Evolutionary conservation across 2,113 vertebrate genomes (phyloP), one percentile per base, ranked within the genome.

Genomic region (Salvelinus namaycush): DNA sequence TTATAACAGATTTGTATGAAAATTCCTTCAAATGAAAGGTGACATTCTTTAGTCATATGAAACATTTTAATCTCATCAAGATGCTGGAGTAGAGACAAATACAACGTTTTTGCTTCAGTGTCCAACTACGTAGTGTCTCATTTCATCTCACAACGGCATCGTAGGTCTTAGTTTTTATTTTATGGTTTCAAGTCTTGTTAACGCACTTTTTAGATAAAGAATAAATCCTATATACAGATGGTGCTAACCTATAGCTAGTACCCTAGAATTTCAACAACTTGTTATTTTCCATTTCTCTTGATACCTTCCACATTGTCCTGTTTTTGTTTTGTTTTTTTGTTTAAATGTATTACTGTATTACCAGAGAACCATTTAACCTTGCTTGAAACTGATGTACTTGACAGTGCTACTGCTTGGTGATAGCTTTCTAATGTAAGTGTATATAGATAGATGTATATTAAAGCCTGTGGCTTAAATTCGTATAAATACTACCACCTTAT

Each of bases 361-460:
- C 65, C 70, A 34, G 26, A 73, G 54, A 68, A 70, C 18, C 51
- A 54, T 54, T 77, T 77, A 68, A 79, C 68, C 76, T 81, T 83
- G 76, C 76, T 77, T 77, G 77, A 75, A 71, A 75, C 84, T 79
- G 81, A 79, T 26, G 70, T 86, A 81, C 76, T 86, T 81, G 79
- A 83, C 76, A 54, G 51, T 81, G 76, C 77, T 75, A 77, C 76
- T 79, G 79, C 79, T 81, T 75, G 69, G 67, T 83, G 57, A 79
- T 82, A 49, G 81, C 79, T 81, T 81, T 75, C 64, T 83, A 71
- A 77, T 81, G 78, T 85, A 81, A 29, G 71, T 83, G 81, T 86
- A 72, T 78, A 81, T 86, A 81, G 51, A 76, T 69, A 83, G 81
- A 78, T 80, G 80, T 85, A 80, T 85, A 82, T 78, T 82, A 51